Evolutionary conservation across 2,888 invertebrate species (phyloP), one percentile per base, ranked within the genome.

Genomic region (Caenorhabditis becei): DNA sequence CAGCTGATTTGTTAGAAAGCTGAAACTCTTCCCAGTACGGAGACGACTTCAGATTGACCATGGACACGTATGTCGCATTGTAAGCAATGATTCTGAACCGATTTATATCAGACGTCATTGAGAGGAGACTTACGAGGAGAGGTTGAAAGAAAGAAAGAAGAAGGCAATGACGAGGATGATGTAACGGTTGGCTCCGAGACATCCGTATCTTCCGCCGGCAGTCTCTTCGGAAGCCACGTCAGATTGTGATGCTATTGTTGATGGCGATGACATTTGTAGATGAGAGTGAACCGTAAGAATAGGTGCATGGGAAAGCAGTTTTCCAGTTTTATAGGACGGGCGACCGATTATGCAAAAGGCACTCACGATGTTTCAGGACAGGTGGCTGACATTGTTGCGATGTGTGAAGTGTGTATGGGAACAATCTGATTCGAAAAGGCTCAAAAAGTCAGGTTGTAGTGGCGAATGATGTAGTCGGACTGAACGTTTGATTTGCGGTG

Each of bases 31-130:
- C 54, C 72, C 67, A 86, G n/a, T 82, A 65, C 0, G 86, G 86
- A 53, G 86, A 88, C 2, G 85, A 77, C 10, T 70, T 49, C 26
- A 83, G 72, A 77, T 88, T 83, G 61, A 85, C 85, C 84, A 88
- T 86, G 0, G 85, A 83, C 26, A 85, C 83, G 79, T 85, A 86
- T 11, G 83, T 78, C 1, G 87, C 86, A 51, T 88, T 86, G 79
- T 86, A 88, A 58, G 81, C 79, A 49, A 86, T 86, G 10, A 84
- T 82, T 66, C 87, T 88, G 70, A 65, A 84, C 49, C 37, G 20
- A 35, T 1, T 35, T n/a, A n/a, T 44, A 7, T 26, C n/a, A 16
- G 26, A 56, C 16, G 24, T 26, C 41, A 37, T 24, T 4, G 41
- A 11, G 20, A 44, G 54, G 56, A 56, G 67, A 77, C 80, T 71